Evolutionary conservation across 1,140 invertebrate species (phyloP), one percentile per base, ranked within the genome.

Genomic region (Pseudomyrmex concolor): DNA sequence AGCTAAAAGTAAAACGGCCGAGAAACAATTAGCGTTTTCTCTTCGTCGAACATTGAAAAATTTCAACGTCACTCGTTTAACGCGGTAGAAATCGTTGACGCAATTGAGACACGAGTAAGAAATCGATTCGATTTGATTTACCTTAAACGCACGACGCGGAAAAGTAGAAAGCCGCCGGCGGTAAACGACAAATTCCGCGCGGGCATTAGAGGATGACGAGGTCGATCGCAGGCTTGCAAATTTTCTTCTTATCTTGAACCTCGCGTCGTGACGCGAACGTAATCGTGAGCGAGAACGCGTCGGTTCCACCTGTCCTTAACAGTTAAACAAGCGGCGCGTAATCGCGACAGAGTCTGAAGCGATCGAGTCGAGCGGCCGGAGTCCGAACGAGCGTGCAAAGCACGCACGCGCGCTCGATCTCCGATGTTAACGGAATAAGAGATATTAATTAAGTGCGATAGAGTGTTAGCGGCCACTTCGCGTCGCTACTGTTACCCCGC

Each of bases 101-200:
- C 64, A 13, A 78, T 57, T 59, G 54, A 59, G 51, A 48, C 64
- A 34, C 54, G 64, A 55, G 50, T 67, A 77, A 77, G 43, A n/a
- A 59, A 60, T 34, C 76, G 76, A 78, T 78, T 43, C 17, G 76
- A 78, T 70, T 71, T 59, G 66, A 70, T 59, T 78, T 80, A 71
- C 76, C 66, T 80, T 59, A 70, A 70, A 59, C 43, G 66, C 15
- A 25, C 55, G 43, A 15, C 22, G 22, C 76, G 76, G 76, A 80
- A 80, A 80, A 71, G 66, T 80, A 80, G 76, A 80, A 80, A 80
- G 76, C 76, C 76, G 66, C 45, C 43, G 76, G 76, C 76, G n/a
- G 5, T 64, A 34, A 34, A 54, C 73, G 76, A 80, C 76, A 80
- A 80, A 80, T 80, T 80, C 76, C 76, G 43, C 54, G 54, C 54